Evolutionary conservation across 2,113 vertebrate genomes (phyloP).

Genomic region (Chionomys nivalis): DNA sequence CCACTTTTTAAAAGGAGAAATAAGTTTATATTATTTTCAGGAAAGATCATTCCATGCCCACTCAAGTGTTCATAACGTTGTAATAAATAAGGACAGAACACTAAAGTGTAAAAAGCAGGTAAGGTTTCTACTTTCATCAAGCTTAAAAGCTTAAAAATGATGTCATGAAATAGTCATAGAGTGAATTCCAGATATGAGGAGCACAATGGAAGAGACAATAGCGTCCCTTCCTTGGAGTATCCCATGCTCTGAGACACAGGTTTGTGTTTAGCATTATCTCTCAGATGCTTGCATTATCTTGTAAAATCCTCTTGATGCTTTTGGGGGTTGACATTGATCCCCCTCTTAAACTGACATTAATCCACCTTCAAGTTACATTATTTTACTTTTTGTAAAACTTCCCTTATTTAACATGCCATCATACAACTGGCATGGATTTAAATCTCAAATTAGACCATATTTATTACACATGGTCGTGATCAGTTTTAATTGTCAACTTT

Average conservation of each 20-base stretch:
- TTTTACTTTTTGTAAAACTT: neutral
- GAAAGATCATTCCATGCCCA: neutral
- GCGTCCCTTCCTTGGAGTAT: neutral
- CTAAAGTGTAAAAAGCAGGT: neutral
- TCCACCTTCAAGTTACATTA: neutral
- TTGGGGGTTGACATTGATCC: neutral
- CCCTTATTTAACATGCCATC: neutral
- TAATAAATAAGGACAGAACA: neutral
- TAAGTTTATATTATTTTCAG: neutral
- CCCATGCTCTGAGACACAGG: too few species aligned
- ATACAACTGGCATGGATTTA: neutral
- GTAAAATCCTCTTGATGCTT: neutral
- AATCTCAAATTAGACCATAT: neutral
- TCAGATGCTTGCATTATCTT: neutral
- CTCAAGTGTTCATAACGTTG: neutral
- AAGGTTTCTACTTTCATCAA: neutral
- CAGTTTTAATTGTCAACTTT: neutral
- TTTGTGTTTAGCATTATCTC: neutral
- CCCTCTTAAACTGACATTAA: neutral
- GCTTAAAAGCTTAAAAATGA: neutral
- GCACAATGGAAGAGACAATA: neutral
- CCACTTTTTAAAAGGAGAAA: neutral
- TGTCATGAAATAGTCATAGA: neutral
- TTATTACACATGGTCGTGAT: neutral
- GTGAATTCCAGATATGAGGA: neutral